These are phyloP conservation scores for Chloroclysta siterata DNA, from an alignment of 2,888 invertebrate species.

Conservation along the genomic window DNA sequence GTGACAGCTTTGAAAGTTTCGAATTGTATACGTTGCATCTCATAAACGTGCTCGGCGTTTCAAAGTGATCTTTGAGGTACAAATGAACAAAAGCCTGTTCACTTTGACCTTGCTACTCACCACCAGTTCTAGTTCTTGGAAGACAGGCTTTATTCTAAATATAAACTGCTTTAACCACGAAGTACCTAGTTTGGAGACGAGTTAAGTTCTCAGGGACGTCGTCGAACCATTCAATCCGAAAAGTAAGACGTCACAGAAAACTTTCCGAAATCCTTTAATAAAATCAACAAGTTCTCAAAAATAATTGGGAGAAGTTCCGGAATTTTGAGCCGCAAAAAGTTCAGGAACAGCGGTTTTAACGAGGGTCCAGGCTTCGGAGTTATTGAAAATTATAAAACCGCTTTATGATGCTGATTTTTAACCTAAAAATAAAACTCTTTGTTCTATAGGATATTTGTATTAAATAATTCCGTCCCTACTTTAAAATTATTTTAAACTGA, in stretches of 20 bases:
- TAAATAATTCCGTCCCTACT: too few relatives aligned
- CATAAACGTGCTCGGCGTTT: too few relatives aligned
- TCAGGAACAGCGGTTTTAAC: slow-evolving; percentile 36
- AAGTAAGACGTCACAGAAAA: slow-evolving; percentile 20
- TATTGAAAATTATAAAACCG: slow-evolving; percentile 16
- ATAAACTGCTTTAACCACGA: slow-evolving; percentile 11
- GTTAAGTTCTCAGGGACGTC: slow-evolving; percentile 6
- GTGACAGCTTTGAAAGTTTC: too few relatives aligned
- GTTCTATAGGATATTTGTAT: too few relatives aligned
- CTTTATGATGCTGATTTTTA: too few relatives aligned
- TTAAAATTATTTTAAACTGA: too few relatives aligned
- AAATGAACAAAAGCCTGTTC: too few relatives aligned
- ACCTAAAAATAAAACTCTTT: too few relatives aligned
- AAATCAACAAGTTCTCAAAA: slow-evolving; percentile 17
- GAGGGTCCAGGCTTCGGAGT: slow-evolving; percentile 12
- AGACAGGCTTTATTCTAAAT: background rate
- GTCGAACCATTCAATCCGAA: slow-evolving; percentile 12
- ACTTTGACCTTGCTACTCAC: background rate
- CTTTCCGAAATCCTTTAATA: slow-evolving; percentile 9
- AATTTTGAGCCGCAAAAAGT: slow-evolving; percentile 31
- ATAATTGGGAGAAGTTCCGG: slow-evolving; percentile 4
- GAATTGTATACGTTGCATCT: too few relatives aligned
- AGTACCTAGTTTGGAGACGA: background rate
- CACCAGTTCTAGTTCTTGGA: background rate
- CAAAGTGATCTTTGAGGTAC: too few relatives aligned